phyloP scores from a whole-genome alignment of 2,888 invertebrate genomes.

The Amiota communis region DNA sequence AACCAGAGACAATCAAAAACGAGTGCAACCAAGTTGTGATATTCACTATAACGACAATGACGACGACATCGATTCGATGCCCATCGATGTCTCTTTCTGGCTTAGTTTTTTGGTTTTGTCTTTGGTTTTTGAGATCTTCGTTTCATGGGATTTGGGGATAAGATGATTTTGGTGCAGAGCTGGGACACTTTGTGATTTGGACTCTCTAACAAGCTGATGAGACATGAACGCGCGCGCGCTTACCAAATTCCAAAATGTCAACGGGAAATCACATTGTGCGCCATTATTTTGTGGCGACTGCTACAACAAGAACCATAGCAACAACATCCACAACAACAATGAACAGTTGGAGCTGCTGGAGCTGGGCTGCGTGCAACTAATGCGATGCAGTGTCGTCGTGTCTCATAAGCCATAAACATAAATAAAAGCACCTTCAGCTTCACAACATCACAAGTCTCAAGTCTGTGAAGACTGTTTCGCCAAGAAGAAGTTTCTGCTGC shows the following conservation, averaged over 20 bases:
- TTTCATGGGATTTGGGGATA: too few species aligned
- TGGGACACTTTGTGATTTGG: constrained; percentile 33
- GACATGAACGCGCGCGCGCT: constrained; percentile 70
- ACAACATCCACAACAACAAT: not conserved
- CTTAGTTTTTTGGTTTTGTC: too few species aligned
- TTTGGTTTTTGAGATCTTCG: too few species aligned
- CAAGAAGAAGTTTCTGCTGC: not conserved
- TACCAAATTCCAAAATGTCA: constrained; percentile 71
- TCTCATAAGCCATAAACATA: constrained; percentile 67
- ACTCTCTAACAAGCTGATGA: constrained; percentile 68
- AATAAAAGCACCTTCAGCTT: constrained; percentile 66
- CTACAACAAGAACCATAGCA: constrained; percentile 1
- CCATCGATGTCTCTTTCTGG: constrained; percentile 55
- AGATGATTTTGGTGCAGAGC: too few species aligned
- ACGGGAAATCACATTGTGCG: constrained; percentile 69
- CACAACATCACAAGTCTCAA: not conserved
- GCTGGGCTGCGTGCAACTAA: constrained; percentile 45
- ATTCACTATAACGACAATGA: not conserved
- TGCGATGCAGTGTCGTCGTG: constrained; percentile 66
- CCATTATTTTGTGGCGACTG: constrained; percentile 56
- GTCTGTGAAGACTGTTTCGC: not conserved
- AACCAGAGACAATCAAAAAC: constrained; percentile 10
- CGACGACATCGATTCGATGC: constrained; percentile 46
- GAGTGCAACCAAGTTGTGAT: not conserved
- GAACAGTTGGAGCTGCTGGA: too few species aligned